Percentiles rank a stretch among this genome's conserved stretches.
These are phyloP conservation scores for Chaetogeoica ovagalla DNA, from an alignment of 2,888 invertebrate genomes.

Conservation along the genomic window DNA sequence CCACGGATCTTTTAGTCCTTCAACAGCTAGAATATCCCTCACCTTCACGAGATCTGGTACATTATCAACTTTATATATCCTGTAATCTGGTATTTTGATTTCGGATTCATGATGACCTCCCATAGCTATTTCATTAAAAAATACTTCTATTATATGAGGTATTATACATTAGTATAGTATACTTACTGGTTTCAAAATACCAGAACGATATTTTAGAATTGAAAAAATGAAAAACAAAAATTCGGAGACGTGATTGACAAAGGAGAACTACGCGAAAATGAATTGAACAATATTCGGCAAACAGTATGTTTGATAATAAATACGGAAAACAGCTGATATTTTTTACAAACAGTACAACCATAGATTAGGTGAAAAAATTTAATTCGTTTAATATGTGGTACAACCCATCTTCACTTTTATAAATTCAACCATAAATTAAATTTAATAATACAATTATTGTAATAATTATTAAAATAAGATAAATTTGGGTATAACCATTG, in stretches of 20 bases:
- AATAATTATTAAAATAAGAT: too few relatives aligned
- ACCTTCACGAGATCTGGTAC: slow-evolving; percentile 69
- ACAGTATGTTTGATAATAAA: slow-evolving; percentile 9
- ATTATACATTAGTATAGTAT: background rate
- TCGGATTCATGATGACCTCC: slow-evolving; percentile 46
- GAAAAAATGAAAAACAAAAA: background rate
- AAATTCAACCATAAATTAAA: too few relatives aligned
- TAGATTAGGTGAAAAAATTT: background rate
- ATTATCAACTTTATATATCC: slow-evolving; percentile 73
- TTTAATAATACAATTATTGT: too few relatives aligned
- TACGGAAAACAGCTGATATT: slow-evolving; percentile 14
- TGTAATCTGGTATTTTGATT: slow-evolving; percentile 69
- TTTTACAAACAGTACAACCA: background rate
- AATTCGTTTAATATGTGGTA: too few relatives aligned
- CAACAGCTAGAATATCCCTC: slow-evolving; percentile 68
- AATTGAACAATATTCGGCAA: background rate
- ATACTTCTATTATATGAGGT: background rate
- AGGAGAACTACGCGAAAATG: background rate
- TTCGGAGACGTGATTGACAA: background rate
- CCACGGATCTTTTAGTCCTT: slow-evolving; percentile 85
- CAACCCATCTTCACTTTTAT: too few relatives aligned
- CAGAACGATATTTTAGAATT: background rate
- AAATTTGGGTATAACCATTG: too few relatives aligned
- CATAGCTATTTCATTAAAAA: slow-evolving; percentile 6
- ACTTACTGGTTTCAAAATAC: slow-evolving; percentile 1